Evolutionary conservation across 2,797 vertebrate genomes (phyloP).

Genomic region (Apogon talboti): DNA sequence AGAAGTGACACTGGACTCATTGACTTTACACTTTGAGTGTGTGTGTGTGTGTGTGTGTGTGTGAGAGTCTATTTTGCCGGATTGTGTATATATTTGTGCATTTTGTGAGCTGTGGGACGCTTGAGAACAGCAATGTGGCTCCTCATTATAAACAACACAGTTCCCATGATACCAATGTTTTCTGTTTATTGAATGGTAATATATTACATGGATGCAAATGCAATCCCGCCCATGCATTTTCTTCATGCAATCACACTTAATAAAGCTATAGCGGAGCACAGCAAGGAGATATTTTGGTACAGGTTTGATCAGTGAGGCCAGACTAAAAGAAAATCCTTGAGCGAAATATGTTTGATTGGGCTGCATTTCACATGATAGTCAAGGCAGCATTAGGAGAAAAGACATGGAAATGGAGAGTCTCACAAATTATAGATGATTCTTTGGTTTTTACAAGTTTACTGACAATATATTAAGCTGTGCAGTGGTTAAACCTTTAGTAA

Average conservation of each 20-base stretch:
- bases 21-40: conserved; percentile 42
- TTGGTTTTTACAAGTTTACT: no score
- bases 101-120: conserved; percentile 61
- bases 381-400: conserved; percentile 1
- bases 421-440: background rate
- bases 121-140: conserved; percentile 59
- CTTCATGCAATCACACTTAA: conserved; percentile 68
- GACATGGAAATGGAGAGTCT: background rate
- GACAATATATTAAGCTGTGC: no score
- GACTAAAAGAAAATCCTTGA: conserved; percentile 29
- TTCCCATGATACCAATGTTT: conserved; percentile 71
- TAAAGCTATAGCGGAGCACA: conserved; percentile 50
- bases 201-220: conserved; percentile 67
- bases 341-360: conserved; percentile 18
- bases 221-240: conserved; percentile 58
- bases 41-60: conserved; percentile 8
- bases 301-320: conserved; percentile 47
- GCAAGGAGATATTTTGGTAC: conserved; percentile 47
- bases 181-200: conserved; percentile 80
- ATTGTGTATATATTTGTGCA: conserved; percentile 64
- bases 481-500: no score
- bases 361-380: conserved; percentile 7
- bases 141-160: conserved; percentile 76
- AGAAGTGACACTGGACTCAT: conserved; percentile 39
- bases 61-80: conserved; percentile 14